phyloP scores from a whole-genome alignment of 1,140 invertebrate species.

The Calliphora vicina region DNA sequence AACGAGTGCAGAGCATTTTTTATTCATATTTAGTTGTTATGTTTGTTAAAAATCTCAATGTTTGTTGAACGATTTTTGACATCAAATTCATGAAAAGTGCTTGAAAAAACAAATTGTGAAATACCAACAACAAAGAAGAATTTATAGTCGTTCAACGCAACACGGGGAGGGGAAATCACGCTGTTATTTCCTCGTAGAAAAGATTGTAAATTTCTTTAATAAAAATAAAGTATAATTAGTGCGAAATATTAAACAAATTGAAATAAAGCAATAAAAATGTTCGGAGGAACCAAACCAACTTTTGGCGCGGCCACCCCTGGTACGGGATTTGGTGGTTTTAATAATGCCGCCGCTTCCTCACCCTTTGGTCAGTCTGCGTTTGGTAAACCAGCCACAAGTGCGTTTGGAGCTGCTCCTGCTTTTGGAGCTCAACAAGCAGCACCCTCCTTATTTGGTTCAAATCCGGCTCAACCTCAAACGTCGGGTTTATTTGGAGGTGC shows the following conservation, averaged over 20 bases:
- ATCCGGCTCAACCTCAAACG: constrained; percentile 58
- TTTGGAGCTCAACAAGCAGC: constrained; percentile 58
- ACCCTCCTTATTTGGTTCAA: constrained; percentile 63
- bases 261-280: constrained; percentile 42
- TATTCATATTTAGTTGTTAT: background rate
- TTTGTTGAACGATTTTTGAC: background rate
- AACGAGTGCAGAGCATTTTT: background rate
- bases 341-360: constrained; percentile 49
- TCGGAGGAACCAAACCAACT: constrained; percentile 50
- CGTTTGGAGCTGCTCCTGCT: constrained; percentile 55
- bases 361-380: constrained; percentile 57
- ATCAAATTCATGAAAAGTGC: background rate
- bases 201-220: background rate
- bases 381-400: constrained; percentile 59
- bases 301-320: constrained; percentile 38
- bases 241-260: background rate
- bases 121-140: constrained; percentile 6
- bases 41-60: background rate
- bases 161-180: background rate
- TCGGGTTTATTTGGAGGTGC: constrained; percentile 64
- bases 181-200: background rate
- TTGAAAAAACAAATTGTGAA: constrained; percentile 11
- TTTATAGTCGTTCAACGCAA: background rate
- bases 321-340: constrained; percentile 56
- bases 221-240: background rate